Evolutionary conservation across 2,797 vertebrate species (phyloP), one percentile per base, ranked within the genome.

Genomic region (Aplochiton taeniatus): DNA sequence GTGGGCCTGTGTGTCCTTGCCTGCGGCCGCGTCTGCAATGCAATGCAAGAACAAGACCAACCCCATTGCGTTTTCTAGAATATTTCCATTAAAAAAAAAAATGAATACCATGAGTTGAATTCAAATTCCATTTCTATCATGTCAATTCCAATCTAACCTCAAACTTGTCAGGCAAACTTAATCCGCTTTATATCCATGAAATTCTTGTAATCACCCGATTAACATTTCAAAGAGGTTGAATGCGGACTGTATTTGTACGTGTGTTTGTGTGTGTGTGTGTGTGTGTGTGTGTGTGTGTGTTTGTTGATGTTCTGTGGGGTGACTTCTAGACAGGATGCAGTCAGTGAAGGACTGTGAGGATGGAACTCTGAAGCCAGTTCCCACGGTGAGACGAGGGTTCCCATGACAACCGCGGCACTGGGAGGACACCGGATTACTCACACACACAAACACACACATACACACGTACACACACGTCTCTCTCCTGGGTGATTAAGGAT

Each of bases 301-400:
- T 17, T 20, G 8, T 20, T 17, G 19, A 4, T 54, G 52, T 1
- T 85, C 81, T 80, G 84, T 78, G 78, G 55, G 20, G 47, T 72
- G 57, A 49, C 66, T 69, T 76, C 76, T 77, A 86, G 85, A 89
- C 85, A 87, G 85, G 81, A 89, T 88, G 77, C 82, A 66, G 87
- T 63, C 62, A 77, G 86, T 86, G 72, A 31, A 31, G 31, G 31
- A 31, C 31, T 31, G 31, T 31, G 31, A 31, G 31, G 31, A 83
- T 78, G 83, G 83, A 87, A 87, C 85, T 89, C 86, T 75, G 72
- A 75, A 89, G 82, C 87, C 86, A 85, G 85, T 90, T 90, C 88
- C 87, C 87, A 89, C 87, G 83, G 85, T 89, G 86, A 89, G 83
- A 87, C 81, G 80, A 78, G 77, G 83, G 89, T 89, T 90, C 88